phyloP scores from a whole-genome alignment of 2,797 vertebrate species.

The Argya squamiceps region DNA sequence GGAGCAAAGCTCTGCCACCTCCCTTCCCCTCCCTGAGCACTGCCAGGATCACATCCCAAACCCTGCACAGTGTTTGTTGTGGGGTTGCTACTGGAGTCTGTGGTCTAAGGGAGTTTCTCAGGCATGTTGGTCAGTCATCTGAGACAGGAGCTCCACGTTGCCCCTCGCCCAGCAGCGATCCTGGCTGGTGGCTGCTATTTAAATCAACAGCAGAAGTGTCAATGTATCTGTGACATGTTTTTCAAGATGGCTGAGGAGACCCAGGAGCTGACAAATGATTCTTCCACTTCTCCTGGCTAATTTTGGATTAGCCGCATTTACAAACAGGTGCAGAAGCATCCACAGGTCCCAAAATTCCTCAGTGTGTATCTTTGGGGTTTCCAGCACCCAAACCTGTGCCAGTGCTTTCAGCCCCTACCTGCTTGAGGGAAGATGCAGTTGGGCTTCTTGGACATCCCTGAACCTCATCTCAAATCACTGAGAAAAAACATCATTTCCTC shows the following conservation, averaged over 20 bases:
- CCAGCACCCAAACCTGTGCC: not conserved
- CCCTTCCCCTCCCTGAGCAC: not conserved
- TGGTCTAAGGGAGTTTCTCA: conserved; percentile 73
- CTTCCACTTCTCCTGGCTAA: conserved; percentile 71
- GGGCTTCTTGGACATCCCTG: not conserved
- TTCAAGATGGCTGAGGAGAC: conserved; percentile 67
- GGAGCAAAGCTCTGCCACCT: not conserved
- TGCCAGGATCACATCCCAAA: conserved; percentile 44
- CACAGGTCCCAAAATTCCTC: conserved; percentile 44
- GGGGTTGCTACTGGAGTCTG: conserved; percentile 78
- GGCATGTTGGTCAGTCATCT: conserved; percentile 72
- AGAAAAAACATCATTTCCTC: not conserved
- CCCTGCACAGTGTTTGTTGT: conserved; percentile 74
- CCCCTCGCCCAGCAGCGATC: conserved; percentile 16
- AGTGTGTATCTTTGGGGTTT: not conserved
- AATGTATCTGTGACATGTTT: conserved; percentile 63
- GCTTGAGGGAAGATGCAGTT: not conserved
- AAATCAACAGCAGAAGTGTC: conserved; percentile 73
- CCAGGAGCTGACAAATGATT: conserved; percentile 70
- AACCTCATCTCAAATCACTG: not conserved
- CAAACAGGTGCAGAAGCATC: conserved; percentile 54
- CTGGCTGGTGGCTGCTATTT: conserved; percentile 70
- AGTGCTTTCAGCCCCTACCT: not conserved
- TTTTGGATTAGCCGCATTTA: conserved; percentile 68
- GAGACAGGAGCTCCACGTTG: conserved; percentile 57